Conservation (phyloP, 2,113 vertebrate species). For the Prolemur simus region DNA sequence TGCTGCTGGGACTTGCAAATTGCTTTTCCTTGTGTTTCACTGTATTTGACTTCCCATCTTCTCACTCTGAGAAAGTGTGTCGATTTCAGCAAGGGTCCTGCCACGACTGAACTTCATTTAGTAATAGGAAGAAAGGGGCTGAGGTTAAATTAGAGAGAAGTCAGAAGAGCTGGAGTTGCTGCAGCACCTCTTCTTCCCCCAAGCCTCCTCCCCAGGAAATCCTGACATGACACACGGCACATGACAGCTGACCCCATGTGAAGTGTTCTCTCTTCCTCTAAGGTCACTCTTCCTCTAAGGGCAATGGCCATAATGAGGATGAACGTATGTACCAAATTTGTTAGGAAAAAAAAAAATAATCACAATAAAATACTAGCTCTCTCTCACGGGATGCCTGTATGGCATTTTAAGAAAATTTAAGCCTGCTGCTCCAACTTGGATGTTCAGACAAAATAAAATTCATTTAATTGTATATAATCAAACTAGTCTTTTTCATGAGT, state of each 20-base stretch:
- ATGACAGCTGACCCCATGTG: too few species aligned
- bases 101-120: not conserved
- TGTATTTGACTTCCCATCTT: not conserved
- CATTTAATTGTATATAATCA: not conserved
- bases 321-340: not conserved
- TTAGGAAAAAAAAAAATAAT: not conserved
- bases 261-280: not conserved
- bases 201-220: not conserved
- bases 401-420: not conserved
- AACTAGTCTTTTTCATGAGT: not conserved
- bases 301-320: not conserved
- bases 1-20: not conserved
- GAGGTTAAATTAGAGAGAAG: not conserved
- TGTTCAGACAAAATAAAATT: not conserved
- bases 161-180: not conserved
- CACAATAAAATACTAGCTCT: not conserved
- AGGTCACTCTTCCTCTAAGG: too few species aligned
- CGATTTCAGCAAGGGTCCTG: conserved; percentile 35
- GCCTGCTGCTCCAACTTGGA: not conserved
- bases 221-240: not conserved
- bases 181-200: not conserved
- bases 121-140: not conserved
- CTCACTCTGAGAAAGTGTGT: conserved; percentile 38
- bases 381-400: not conserved
- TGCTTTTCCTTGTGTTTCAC: conserved; percentile 4